Percentiles rank a stretch among this genome's conserved stretches.
Conservation (phyloP, 2,113 vertebrate genomes). For the Charadrius vociferus region DNA sequence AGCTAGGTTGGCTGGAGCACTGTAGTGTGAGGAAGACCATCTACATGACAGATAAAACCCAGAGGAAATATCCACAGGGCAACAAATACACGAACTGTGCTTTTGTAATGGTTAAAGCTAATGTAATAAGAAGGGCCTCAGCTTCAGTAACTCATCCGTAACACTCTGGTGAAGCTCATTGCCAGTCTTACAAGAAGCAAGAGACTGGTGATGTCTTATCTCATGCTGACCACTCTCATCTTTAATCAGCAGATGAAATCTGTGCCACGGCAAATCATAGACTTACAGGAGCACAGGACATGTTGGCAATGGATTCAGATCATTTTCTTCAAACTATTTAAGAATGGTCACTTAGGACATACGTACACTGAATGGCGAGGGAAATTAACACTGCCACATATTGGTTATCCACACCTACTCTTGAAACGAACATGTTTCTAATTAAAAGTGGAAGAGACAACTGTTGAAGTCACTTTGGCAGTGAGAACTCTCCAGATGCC, state of each 20-base stretch:
- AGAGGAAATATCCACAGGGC: not conserved
- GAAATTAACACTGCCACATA: not conserved
- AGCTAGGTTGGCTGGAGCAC: not conserved
- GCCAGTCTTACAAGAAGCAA: not conserved
- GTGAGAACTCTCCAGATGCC: constrained; percentile 65
- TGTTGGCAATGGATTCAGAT: not conserved
- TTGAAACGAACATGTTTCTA: constrained; percentile 47
- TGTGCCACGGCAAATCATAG: not conserved
- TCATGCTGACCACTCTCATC: not conserved
- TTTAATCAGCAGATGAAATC: not conserved
- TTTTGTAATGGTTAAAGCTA: not conserved
- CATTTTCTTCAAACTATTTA: not conserved
- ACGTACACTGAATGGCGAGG: not conserved
- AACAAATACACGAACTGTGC: not conserved
- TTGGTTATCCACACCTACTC: constrained; percentile 28
- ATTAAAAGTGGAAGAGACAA: constrained; percentile 67
- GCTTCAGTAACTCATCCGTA: not conserved
- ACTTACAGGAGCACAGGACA: not conserved
- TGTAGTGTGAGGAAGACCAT: not conserved
- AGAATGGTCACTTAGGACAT: not conserved
- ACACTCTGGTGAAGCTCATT: not conserved
- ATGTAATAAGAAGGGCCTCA: not conserved
- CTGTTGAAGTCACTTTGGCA: constrained; percentile 59
- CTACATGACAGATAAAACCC: not conserved
- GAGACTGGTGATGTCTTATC: not conserved